phyloP scores from a whole-genome alignment of 2,113 vertebrate genomes.

The Telmatochromis bifrenatus region DNA sequence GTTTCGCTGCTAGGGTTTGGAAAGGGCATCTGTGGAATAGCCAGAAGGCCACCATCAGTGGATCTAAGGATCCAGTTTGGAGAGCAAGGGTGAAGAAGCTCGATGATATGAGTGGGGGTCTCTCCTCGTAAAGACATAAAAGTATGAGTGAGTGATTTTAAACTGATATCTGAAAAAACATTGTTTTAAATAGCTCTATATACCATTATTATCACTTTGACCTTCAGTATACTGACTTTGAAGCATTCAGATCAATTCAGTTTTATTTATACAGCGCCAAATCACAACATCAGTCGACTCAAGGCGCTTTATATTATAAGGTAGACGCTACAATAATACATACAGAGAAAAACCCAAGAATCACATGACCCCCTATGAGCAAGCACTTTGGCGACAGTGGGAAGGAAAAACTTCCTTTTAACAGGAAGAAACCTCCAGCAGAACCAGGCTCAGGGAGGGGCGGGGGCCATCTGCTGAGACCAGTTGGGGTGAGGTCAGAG shows the following conservation, averaged over 20 bases:
- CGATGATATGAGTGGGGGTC: neutral
- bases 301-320: neutral
- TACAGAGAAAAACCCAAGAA: neutral
- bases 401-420: neutral
- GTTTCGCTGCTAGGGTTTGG: neutral
- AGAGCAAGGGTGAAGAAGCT: neutral
- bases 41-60: neutral
- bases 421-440: neutral
- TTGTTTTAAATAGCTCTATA: neutral
- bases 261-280: neutral
- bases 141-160: neutral
- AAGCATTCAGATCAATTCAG: fast-evolving
- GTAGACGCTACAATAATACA: neutral
- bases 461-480: fast-evolving
- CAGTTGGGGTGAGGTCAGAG: neutral
- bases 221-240: neutral
- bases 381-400: fast-evolving
- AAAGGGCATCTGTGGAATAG: neutral
- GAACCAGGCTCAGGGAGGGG: neutral
- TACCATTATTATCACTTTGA: neutral
- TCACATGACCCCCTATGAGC: neutral
- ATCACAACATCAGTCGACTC: neutral
- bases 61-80: neutral
- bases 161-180: neutral
- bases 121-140: neutral